phyloP scores from a whole-genome alignment of 1,140 invertebrate genomes.

The Ooceraea biroi region DNA sequence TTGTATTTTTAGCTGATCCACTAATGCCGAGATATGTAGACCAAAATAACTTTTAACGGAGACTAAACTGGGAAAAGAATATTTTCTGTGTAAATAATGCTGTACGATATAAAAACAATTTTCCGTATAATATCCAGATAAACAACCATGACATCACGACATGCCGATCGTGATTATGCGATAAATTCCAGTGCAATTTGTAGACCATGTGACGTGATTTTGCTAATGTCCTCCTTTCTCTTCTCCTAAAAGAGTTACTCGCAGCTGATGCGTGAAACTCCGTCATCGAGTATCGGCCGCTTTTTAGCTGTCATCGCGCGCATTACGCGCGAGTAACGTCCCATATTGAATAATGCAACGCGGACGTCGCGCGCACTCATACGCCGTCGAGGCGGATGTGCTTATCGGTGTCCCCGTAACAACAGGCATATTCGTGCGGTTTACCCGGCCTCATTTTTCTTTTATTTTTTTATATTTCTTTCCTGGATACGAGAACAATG shows the following conservation, averaged over 20 bases:
- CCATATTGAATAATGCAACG: slow-evolving; percentile 45
- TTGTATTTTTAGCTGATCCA: background rate
- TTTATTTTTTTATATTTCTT: background rate
- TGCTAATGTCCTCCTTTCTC: background rate
- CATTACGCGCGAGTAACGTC: slow-evolving; percentile 16
- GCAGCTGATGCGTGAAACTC: slow-evolving; percentile 15
- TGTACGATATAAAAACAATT: background rate
- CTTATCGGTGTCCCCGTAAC: background rate
- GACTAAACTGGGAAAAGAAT: background rate
- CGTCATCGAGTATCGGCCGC: slow-evolving; percentile 22
- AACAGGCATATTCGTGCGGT: background rate
- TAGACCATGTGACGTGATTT: background rate
- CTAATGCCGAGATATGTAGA: background rate
- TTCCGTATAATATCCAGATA: background rate
- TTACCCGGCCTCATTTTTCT: background rate
- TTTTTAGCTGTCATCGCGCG: slow-evolving; percentile 22
- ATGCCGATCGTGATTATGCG: no score
- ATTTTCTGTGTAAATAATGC: background rate
- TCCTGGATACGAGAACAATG: background rate
- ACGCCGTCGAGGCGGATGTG: background rate
- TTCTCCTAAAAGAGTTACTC: slow-evolving; percentile 3
- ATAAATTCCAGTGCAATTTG: background rate
- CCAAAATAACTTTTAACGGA: background rate
- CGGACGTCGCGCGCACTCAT: slow-evolving; percentile 20
- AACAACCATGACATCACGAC: background rate